phyloP scores from a whole-genome alignment of 2,113 vertebrate genomes.

The Rhinichthys klamathensis region DNA sequence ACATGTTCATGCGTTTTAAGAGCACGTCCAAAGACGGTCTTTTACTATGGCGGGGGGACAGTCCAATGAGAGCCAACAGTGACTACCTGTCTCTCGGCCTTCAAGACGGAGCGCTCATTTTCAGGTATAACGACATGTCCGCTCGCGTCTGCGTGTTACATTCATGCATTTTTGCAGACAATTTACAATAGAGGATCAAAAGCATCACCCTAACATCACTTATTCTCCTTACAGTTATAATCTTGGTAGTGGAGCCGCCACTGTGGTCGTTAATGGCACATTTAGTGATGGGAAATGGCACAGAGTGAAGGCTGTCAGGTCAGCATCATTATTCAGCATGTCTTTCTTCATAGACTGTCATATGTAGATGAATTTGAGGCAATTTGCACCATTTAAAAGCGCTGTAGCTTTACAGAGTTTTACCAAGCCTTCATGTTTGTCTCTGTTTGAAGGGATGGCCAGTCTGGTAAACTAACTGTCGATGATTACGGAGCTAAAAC shows the following conservation, averaged over 20 bases:
- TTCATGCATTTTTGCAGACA: neutral
- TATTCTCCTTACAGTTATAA: constrained; percentile 81
- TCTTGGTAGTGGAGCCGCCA: constrained; percentile 86
- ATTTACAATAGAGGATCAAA: neutral
- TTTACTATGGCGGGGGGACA: constrained; percentile 92
- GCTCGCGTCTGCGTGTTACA: no score
- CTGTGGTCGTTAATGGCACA: constrained; percentile 85
- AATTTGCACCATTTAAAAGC: neutral
- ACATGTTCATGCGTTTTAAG: constrained; percentile 92
- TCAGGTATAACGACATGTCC: constrained; percentile 78
- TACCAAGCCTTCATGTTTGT: neutral
- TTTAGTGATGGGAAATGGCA: constrained; percentile 93
- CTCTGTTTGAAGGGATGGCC: constrained; percentile 84
- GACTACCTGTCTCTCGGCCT: constrained; percentile 94
- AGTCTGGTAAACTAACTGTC: constrained; percentile 91
- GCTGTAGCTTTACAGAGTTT: neutral
- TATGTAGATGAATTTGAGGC: neutral
- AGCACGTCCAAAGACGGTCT: constrained; percentile 89
- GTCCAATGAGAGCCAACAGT: constrained; percentile 85
- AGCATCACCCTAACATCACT: neutral
- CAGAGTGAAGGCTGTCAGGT: constrained; percentile 91
- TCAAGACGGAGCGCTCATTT: constrained; percentile 85
- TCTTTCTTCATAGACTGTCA: neutral
- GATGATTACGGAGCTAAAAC: constrained; percentile 94
- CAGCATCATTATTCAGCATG: constrained; percentile 52